These are phyloP conservation scores for Temnothorax unifasciatus DNA, from an alignment of 2,888 invertebrate species.

Conservation along the genomic window DNA sequence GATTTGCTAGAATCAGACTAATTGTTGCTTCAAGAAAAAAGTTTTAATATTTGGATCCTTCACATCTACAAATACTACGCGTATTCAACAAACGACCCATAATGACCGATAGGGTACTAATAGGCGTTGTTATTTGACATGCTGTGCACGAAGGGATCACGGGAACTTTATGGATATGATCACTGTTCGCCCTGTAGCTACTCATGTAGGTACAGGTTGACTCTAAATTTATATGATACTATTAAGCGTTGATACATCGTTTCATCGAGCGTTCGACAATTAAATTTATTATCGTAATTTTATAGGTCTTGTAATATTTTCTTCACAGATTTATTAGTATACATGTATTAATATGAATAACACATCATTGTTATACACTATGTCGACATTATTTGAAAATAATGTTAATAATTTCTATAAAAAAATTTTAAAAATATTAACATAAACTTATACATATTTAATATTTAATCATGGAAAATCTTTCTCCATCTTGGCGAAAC, in stretches of 20 bases:
- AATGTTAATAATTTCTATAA: not conserved
- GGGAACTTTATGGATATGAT: constrained; percentile 73
- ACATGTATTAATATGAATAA: not conserved
- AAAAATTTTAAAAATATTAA: not conserved
- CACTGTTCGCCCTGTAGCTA: constrained; percentile 69
- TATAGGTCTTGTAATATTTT: not conserved
- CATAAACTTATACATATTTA: not conserved
- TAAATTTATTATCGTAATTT: constrained; percentile 13
- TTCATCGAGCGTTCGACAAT: not conserved
- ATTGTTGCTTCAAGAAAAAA: too few relatives aligned
- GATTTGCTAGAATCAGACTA: too few relatives aligned
- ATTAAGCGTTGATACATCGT: constrained; percentile 20
- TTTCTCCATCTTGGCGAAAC: not conserved
- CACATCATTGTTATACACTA: not conserved
- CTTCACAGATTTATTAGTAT: not conserved
- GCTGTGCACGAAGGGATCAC: constrained; percentile 70
- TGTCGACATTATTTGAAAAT: not conserved
- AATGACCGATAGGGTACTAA: constrained; percentile 70
- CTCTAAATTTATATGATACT: constrained; percentile 58
- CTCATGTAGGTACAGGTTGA: constrained; percentile 61
- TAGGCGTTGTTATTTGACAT: constrained; percentile 72
- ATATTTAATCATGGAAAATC: not conserved
- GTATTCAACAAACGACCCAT: constrained; percentile 61
- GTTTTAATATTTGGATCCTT: constrained; percentile 45
- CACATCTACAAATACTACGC: constrained; percentile 43